Evolutionary conservation across 2,888 invertebrate species (phyloP).

Genomic region (Archips crataeganus): DNA sequence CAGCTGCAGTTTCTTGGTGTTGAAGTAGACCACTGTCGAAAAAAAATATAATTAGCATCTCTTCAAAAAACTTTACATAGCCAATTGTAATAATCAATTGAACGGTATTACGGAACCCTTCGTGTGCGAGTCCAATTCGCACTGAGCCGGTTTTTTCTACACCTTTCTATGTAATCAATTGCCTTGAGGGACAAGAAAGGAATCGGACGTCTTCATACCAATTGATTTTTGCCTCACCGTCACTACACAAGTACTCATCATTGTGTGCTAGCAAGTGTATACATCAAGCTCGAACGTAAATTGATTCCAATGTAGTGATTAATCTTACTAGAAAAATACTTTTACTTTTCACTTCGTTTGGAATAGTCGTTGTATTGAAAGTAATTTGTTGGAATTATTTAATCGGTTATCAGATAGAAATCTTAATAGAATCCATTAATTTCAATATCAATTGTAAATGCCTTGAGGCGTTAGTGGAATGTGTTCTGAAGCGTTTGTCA

Average conservation of each 20-base stretch:
- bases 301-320: constrained; percentile 21
- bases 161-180: constrained; percentile 38
- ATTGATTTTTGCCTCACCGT: constrained; percentile 18
- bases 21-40: too few species aligned
- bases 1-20: too few species aligned
- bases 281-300: constrained; percentile 1
- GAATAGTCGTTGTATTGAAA: constrained; percentile 28
- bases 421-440: constrained; percentile 20
- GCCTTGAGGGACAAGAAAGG: constrained; percentile 20
- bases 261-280: constrained; percentile 8
- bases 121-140: neutral
- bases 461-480: neutral
- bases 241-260: neutral
- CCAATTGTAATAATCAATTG: too few species aligned
- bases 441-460: constrained; percentile 9
- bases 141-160: constrained; percentile 21
- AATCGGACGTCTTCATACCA: constrained; percentile 24
- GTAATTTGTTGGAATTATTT: constrained; percentile 18
- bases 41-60: too few species aligned
- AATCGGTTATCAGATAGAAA: constrained; percentile 13
- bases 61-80: too few species aligned
- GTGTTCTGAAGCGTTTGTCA: neutral
- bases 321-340: constrained; percentile 20
- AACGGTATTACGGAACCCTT: too few species aligned
- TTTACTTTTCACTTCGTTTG: constrained; percentile 38